A percentile compares a stretch with the other conserved stretches of the same genome.
Conservation (phyloP, 2,888 invertebrate species). For the Eretmocerus hayati region DNA sequence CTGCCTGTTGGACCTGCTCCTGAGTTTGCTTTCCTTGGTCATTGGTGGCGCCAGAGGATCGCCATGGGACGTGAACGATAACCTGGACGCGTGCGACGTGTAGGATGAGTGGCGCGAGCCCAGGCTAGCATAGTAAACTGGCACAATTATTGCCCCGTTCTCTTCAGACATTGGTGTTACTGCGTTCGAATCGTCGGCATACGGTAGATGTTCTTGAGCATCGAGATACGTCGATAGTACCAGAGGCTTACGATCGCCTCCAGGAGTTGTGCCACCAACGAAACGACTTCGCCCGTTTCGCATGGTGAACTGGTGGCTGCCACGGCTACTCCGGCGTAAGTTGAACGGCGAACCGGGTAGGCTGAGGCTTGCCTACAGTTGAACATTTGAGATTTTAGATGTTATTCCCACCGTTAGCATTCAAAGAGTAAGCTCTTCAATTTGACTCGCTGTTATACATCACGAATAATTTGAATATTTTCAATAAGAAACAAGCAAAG, state of each 20-base stretch:
- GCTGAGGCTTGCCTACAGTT: slow-evolving; percentile 83
- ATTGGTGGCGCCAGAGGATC: slow-evolving; percentile 73
- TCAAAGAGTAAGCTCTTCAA: too few relatives aligned
- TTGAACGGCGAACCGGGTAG: slow-evolving; percentile 96
- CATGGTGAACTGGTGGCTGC: slow-evolving; percentile 87
- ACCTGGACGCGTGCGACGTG: slow-evolving; percentile 87
- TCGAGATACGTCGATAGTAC: slow-evolving; percentile 91
- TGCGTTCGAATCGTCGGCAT: slow-evolving; percentile 94
- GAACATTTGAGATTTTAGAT: slow-evolving; percentile 12
- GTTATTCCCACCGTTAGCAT: too few relatives aligned
- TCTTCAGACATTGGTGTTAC: slow-evolving; percentile 98
- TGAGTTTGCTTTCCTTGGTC: slow-evolving; percentile 81
- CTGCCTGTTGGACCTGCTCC: slow-evolving; percentile 65
- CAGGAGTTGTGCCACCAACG: slow-evolving; percentile 59
- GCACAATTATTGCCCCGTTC: slow-evolving; percentile 90
- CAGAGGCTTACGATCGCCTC: slow-evolving; percentile 85
- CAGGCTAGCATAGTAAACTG: slow-evolving; percentile 77
- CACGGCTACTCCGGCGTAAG: slow-evolving; percentile 80
- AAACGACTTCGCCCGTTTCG: slow-evolving; percentile 74
- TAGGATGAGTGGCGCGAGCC: slow-evolving; percentile 91
- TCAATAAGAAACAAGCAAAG: background rate
- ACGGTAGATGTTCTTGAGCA: slow-evolving; percentile 90
- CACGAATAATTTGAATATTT: background rate
- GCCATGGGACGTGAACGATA: slow-evolving; percentile 91
- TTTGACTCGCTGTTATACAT: too few relatives aligned